Conservation (phyloP, 1,140 invertebrate genomes). For the Dendrolimus kikuchii region DNA sequence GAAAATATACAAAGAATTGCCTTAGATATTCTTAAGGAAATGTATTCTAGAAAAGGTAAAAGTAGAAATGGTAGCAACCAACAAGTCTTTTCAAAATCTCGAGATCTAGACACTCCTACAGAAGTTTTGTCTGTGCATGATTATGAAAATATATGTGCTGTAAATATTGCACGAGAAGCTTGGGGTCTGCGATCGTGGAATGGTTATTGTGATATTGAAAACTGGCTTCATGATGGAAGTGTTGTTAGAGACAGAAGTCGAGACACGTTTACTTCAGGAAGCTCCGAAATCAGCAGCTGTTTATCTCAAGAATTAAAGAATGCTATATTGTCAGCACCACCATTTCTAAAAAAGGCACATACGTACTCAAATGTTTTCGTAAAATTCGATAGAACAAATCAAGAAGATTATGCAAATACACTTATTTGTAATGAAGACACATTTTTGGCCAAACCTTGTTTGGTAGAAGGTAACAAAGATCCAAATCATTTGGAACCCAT, state of each 20-base stretch:
- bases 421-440: slow-evolving; percentile 69
- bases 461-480: slow-evolving; percentile 71
- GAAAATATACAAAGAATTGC: slow-evolving; percentile 71
- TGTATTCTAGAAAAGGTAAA: slow-evolving; percentile 67
- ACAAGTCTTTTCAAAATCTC: slow-evolving; percentile 38
- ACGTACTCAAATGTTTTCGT: slow-evolving; percentile 63
- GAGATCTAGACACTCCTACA: slow-evolving; percentile 73
- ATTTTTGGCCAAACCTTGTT: slow-evolving; percentile 72
- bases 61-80: slow-evolving; percentile 43
- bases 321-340: slow-evolving; percentile 56
- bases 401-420: slow-evolving; percentile 74
- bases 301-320: slow-evolving; percentile 59
- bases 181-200: slow-evolving; percentile 80
- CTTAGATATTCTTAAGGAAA: slow-evolving; percentile 68
- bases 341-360: slow-evolving; percentile 55
- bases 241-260: slow-evolving; percentile 73
- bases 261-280: slow-evolving; percentile 73
- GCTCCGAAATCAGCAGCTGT: slow-evolving; percentile 67
- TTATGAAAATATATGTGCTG: slow-evolving; percentile 79
- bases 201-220: slow-evolving; percentile 78
- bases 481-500: slow-evolving; percentile 74
- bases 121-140: slow-evolving; percentile 77
- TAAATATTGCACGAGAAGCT: slow-evolving; percentile 78
- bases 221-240: slow-evolving; percentile 76
- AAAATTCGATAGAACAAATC: slow-evolving; percentile 54